Evolutionary conservation across 2,888 invertebrate species (phyloP).

Genomic region (Dryobotodes eremita): DNA sequence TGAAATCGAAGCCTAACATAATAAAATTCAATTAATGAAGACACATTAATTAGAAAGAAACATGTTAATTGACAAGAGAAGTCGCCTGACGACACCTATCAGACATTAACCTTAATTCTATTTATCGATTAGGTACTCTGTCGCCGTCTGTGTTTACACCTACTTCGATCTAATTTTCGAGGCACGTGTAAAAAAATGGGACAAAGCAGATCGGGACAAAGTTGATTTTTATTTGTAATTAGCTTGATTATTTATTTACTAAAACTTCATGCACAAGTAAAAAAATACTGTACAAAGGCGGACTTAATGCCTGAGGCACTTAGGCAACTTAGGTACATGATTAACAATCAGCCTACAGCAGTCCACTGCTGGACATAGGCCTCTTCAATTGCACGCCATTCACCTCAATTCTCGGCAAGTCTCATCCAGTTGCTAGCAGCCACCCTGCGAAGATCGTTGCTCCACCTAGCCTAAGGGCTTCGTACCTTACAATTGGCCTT

Average conservation of each 20-base stretch:
- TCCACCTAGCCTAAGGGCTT: not conserved
- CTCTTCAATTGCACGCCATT: not conserved
- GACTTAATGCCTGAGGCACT: no score
- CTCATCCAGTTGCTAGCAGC: not conserved
- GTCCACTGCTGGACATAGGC: not conserved
- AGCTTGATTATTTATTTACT: not conserved
- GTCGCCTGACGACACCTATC: slow-evolving; percentile 24
- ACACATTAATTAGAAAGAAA: slow-evolving; percentile 25
- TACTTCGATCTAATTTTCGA: not conserved
- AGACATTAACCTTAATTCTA: slow-evolving; percentile 41
- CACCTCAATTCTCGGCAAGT: not conserved
- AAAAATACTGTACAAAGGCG: no score
- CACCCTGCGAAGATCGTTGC: not conserved
- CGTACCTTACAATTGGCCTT: not conserved
- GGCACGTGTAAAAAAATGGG: not conserved
- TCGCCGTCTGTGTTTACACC: not conserved
- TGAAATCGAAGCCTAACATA: slow-evolving; percentile 10
- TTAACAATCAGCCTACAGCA: not conserved
- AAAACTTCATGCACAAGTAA: no score
- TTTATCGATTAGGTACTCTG: slow-evolving; percentile 13
- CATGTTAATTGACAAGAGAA: slow-evolving; percentile 21
- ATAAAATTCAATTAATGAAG: slow-evolving; percentile 33
- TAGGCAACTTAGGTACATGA: no score
- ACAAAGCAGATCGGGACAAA: not conserved
- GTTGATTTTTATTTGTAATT: not conserved